Percentiles rank a stretch among this genome's conserved stretches.
Conservation (phyloP, 2,113 vertebrate genomes). For the Pteropus alecto region DNA sequence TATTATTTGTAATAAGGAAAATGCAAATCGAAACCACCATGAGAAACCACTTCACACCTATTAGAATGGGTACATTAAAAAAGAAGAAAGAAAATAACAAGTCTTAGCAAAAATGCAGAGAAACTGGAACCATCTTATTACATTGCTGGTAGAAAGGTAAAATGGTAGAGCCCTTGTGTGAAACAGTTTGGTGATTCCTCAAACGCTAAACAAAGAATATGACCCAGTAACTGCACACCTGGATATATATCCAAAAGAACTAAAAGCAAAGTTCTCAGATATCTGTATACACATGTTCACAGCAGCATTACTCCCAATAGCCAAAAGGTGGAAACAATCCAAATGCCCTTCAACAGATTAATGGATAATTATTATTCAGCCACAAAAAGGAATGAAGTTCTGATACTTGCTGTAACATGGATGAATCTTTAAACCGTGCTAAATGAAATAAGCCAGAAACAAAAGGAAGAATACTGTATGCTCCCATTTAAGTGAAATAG, state of each 20-base stretch:
- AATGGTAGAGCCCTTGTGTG: not conserved
- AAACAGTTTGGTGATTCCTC: not conserved
- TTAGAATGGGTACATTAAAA: not conserved
- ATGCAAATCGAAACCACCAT: not conserved
- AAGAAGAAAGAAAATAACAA: not conserved
- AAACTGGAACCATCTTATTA: not conserved
- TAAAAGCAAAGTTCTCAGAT: not conserved
- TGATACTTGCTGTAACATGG: not conserved
- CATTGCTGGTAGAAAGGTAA: not conserved
- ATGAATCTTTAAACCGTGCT: not conserved
- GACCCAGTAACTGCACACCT: not conserved
- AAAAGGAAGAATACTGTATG: not conserved
- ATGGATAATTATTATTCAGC: not conserved
- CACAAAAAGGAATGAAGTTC: not conserved
- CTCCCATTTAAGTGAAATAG: not conserved
- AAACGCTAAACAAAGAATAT: not conserved
- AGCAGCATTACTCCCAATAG: not conserved
- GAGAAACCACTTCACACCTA: not conserved
- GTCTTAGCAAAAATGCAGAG: not conserved
- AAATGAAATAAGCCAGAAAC: not conserved
- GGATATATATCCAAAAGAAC: not conserved
- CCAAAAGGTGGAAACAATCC: not conserved
- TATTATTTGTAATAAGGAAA: not conserved
- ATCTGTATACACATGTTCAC: not conserved
- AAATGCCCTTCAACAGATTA: not conserved